phyloP scores from a whole-genome alignment of 2,797 vertebrate genomes.

The Coracias cyanogaster region DNA sequence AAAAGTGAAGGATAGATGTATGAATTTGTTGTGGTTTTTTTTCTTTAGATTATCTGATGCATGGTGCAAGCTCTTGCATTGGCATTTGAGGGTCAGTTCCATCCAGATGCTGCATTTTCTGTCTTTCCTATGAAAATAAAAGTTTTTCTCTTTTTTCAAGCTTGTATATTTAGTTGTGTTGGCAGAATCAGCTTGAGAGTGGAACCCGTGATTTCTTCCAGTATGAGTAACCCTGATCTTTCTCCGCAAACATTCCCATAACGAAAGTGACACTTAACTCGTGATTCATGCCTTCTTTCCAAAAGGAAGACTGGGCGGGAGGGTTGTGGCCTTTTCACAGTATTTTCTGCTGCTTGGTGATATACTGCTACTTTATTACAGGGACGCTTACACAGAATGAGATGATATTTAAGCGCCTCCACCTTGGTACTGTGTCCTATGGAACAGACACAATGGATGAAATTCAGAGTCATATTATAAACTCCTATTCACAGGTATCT shows the following conservation, averaged over 20 bases:
- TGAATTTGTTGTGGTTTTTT: neutral
- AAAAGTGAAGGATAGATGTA: accelerated
- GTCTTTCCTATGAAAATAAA: neutral
- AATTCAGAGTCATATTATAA: conserved; percentile 91
- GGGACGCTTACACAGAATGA: conserved; percentile 98
- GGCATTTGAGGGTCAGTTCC: neutral
- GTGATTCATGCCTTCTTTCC: neutral
- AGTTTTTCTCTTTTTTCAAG: neutral
- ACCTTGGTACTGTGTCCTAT: conserved; percentile 88
- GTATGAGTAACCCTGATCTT: neutral
- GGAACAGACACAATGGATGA: conserved; percentile 97
- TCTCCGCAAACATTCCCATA: neutral
- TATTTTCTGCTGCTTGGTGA: conserved; percentile 2
- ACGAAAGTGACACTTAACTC: neutral
- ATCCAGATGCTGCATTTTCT: neutral
- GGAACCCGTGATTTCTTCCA: neutral
- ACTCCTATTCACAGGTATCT: conserved; percentile 88
- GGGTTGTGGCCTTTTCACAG: neutral
- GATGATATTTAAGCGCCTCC: conserved; percentile 94
- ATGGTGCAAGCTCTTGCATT: neutral
- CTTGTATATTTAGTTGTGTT: neutral
- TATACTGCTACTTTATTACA: conserved; percentile 63
- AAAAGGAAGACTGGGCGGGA: neutral
- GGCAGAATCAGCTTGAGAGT: neutral
- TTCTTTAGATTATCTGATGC: neutral